phyloP scores from a whole-genome alignment of 2,888 invertebrate genomes.

The Tetragnatha montana region DNA sequence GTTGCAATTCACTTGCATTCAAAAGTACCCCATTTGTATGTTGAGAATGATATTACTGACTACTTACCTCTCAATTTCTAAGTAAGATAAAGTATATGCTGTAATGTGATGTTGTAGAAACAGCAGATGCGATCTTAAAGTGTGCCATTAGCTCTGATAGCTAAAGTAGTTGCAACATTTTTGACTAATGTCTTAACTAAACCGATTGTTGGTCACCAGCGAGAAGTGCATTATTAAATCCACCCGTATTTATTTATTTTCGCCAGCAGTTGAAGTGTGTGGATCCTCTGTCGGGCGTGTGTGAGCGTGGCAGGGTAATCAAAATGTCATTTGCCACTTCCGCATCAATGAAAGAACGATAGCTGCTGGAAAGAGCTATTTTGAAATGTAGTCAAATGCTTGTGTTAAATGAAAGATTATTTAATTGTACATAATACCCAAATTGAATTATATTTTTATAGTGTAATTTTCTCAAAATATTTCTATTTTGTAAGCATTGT shows the following conservation, averaged over 20 bases:
- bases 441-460: conserved; percentile 66
- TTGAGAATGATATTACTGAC: conserved; percentile 3
- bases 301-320: conserved; percentile 34
- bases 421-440: conserved; percentile 55
- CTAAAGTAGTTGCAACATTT: background rate
- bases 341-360: conserved; percentile 42
- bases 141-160: background rate
- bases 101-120: background rate
- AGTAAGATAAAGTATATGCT: conserved; percentile 2
- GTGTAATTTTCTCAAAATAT: conserved; percentile 38
- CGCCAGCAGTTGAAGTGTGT: background rate
- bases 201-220: background rate
- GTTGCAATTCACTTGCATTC: background rate
- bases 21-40: background rate
- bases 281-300: background rate
- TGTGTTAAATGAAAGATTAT: conserved; percentile 53
- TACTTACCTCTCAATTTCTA: conserved; percentile 22
- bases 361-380: conserved; percentile 27
- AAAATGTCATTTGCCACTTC: conserved; percentile 50
- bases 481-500: conserved; percentile 35
- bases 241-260: background rate
- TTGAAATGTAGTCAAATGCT: conserved; percentile 52
- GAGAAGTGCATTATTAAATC: background rate
- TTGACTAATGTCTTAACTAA: background rate
- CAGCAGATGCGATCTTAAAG: background rate